A percentile compares a stretch with the other conserved stretches of the same genome.
Conservation (phyloP, 2,888 invertebrate species). For the Strigamia crassipes region DNA sequence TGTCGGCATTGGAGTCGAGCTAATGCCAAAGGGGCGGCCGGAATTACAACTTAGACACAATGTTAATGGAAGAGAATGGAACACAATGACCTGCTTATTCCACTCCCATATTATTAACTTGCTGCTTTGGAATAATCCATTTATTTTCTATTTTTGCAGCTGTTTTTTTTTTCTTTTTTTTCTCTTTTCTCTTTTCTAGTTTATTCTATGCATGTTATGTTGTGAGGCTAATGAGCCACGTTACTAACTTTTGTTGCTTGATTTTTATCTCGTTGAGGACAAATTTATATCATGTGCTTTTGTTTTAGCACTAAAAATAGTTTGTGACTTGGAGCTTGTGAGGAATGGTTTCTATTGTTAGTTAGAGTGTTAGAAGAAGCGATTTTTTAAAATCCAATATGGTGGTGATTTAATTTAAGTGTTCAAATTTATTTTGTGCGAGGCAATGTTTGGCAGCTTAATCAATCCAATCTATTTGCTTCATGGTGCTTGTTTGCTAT, state of each 20-base stretch:
- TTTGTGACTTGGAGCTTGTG: not conserved
- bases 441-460: too few relatives aligned
- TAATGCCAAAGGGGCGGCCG: conserved; percentile 30
- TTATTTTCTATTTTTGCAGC: conserved; percentile 5
- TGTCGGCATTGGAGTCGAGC: conserved; percentile 27
- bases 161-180: not conserved
- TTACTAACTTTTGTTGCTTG: conserved; percentile 11
- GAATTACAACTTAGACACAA: conserved; percentile 30
- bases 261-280: conserved; percentile 1
- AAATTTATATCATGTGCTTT: not conserved
- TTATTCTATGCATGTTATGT: not conserved
- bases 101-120: conserved; percentile 26
- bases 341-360: too few relatives aligned
- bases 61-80: conserved; percentile 30
- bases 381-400: not conserved
- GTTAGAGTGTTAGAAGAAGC: too few relatives aligned
- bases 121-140: conserved; percentile 4
- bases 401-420: too few relatives aligned
- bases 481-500: too few relatives aligned
- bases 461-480: too few relatives aligned
- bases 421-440: too few relatives aligned
- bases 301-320: not conserved
- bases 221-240: conserved; percentile 10
- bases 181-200: not conserved
- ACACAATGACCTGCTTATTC: conserved; percentile 26